Evolutionary conservation across 2,113 vertebrate genomes (phyloP).

Genomic region (Chaenogobius annularis): DNA sequence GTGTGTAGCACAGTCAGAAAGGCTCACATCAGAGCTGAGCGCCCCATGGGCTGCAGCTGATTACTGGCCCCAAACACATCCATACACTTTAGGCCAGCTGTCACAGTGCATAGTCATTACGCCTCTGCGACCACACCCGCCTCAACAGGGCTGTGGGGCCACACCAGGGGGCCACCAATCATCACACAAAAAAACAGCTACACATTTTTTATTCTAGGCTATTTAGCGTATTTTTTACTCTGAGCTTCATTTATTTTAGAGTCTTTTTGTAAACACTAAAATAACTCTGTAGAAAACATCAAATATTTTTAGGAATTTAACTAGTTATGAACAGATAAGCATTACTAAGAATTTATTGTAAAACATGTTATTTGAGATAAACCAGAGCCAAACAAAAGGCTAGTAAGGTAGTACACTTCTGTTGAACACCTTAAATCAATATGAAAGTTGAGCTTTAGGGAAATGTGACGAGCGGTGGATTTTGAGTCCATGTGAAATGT

Average conservation of each 20-base stretch:
- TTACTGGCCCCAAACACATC: slow-evolving; percentile 80
- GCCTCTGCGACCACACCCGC: slow-evolving; percentile 66
- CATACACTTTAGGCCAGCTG: slow-evolving; percentile 80
- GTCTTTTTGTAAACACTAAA: background rate
- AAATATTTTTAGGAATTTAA: background rate
- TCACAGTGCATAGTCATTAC: slow-evolving; percentile 79
- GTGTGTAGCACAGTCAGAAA: slow-evolving; percentile 74
- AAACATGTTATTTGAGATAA: background rate
- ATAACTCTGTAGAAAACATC: background rate
- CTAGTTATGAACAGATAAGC: too few relatives aligned
- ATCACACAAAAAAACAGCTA: slow-evolving; percentile 38
- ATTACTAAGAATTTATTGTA: background rate
- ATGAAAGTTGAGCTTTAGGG: slow-evolving; percentile 50
- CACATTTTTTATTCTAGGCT: slow-evolving; percentile 7
- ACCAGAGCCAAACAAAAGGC: background rate
- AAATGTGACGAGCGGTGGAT: slow-evolving; percentile 41
- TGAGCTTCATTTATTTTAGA: background rate
- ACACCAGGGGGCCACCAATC: slow-evolving; percentile 42
- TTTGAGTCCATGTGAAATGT: slow-evolving; percentile 41
- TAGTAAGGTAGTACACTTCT: slow-evolving; percentile 2
- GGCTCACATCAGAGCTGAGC: slow-evolving; percentile 75
- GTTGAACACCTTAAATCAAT: slow-evolving; percentile 50
- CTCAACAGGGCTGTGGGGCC: slow-evolving; percentile 58
- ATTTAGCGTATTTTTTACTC: slow-evolving; percentile 9
- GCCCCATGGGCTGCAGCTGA: slow-evolving; percentile 77